A percentile compares a stretch with the other conserved stretches of the same genome.
Evolutionary conservation across 1,140 invertebrate genomes (phyloP).

Genomic region (Probaryconus sp.): DNA sequence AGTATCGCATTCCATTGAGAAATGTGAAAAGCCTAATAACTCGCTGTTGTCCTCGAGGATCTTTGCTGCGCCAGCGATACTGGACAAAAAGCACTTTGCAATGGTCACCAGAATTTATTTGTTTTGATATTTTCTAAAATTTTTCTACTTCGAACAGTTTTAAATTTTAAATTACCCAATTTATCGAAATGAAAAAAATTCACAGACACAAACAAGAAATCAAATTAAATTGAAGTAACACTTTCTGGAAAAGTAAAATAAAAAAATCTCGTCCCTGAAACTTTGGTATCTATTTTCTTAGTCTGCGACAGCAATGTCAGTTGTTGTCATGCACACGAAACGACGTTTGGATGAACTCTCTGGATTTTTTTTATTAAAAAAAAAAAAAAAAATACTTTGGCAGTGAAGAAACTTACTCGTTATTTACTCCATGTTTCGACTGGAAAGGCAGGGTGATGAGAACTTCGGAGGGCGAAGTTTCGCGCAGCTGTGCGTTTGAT

Average conservation of each 20-base stretch:
- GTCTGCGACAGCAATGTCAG: no score
- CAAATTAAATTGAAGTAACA: no score
- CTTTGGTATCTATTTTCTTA: no score
- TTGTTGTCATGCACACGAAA: no score
- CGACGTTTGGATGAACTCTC: constrained; percentile 12
- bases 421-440: constrained; percentile 76
- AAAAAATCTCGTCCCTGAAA: no score
- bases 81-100: constrained; percentile 59
- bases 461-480: constrained; percentile 73
- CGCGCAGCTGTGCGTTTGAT: constrained; percentile 75
- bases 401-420: constrained; percentile 75
- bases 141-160: no score
- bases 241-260: no score
- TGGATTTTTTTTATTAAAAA: not conserved
- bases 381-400: constrained; percentile 23
- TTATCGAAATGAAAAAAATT: no score
- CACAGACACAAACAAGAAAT: no score
- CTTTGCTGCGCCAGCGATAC: constrained; percentile 75
- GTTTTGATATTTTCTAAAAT: no score
- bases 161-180: no score
- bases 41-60: constrained; percentile 75
- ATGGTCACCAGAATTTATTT: constrained; percentile 3
- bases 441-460: constrained; percentile 79
- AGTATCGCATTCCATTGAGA: constrained; percentile 79
- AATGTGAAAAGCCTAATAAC: constrained; percentile 74